A percentile compares a stretch with the other conserved stretches of the same genome.
Evolutionary conservation across 2,888 invertebrate species (phyloP).

Genomic region (Noctua comes): DNA sequence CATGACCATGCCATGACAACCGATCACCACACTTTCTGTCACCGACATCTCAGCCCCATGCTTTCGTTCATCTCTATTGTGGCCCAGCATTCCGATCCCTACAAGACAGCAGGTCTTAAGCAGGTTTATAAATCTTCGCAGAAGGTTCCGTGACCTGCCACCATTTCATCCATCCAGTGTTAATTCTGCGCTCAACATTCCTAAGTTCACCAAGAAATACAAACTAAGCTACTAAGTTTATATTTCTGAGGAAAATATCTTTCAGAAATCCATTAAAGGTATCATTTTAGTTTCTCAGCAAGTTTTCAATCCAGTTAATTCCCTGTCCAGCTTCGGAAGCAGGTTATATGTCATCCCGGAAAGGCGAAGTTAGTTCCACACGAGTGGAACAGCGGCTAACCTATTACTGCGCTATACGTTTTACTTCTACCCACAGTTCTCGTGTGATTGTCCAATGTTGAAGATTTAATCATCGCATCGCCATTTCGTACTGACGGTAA

Average conservation of each 20-base stretch:
- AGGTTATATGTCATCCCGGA: slow-evolving; percentile 32
- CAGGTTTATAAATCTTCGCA: background rate
- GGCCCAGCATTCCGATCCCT: background rate
- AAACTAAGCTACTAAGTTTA: background rate
- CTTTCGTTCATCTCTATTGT: background rate
- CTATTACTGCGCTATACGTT: slow-evolving; percentile 31
- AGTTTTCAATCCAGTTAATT: slow-evolving; percentile 29
- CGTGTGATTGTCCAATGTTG: slow-evolving; percentile 52
- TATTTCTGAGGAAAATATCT: background rate
- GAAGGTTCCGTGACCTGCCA: background rate
- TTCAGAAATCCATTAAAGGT: background rate
- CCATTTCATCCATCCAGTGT: background rate
- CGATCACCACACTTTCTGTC: background rate
- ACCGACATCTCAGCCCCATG: background rate
- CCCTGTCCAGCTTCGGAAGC: slow-evolving; percentile 14
- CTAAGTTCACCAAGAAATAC: background rate
- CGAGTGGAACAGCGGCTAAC: slow-evolving; percentile 26
- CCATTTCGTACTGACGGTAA: slow-evolving; percentile 12
- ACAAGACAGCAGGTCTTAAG: background rate
- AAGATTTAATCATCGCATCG: slow-evolving; percentile 44
- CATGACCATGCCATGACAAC: background rate
- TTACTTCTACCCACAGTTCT: slow-evolving; percentile 39
- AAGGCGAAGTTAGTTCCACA: slow-evolving; percentile 47
- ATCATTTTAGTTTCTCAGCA: slow-evolving; percentile 5
- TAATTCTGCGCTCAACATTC: background rate